A percentile compares a stretch with the other conserved stretches of the same genome.
Conservation (phyloP, 2,113 vertebrate genomes). For the Pseudorectes ferrugineus region DNA sequence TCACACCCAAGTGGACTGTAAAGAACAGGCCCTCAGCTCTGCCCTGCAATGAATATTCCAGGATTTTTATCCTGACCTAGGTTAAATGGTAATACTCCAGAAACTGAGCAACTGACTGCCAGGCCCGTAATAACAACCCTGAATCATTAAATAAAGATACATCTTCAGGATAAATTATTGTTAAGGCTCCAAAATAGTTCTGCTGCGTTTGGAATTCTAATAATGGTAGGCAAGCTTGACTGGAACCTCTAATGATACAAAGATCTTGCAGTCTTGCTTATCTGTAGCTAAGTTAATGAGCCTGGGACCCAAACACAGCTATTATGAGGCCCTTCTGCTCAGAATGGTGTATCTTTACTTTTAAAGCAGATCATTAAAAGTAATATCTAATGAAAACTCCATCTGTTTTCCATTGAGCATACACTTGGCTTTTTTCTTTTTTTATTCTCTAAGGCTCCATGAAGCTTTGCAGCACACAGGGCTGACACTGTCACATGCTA, state of each 20-base stretch:
- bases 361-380: constrained; percentile 43
- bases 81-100: not conserved
- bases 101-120: not conserved
- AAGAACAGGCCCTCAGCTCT: not conserved
- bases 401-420: constrained; percentile 34
- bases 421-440: not conserved
- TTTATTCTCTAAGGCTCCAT: not conserved
- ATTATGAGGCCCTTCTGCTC: constrained; percentile 28
- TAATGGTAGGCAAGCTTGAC: not conserved
- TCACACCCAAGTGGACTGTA: not conserved
- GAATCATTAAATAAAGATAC: constrained; percentile 26
- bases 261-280: not conserved
- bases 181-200: not conserved
- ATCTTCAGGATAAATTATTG: not conserved
- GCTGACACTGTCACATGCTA: not conserved
- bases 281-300: constrained; percentile 1
- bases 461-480: constrained; percentile 3
- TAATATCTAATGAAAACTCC: constrained; percentile 41
- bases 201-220: constrained; percentile 18
- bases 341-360: constrained; percentile 8
- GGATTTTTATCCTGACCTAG: not conserved
- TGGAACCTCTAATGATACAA: not conserved
- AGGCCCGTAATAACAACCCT: not conserved
- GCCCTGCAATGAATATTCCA: not conserved
- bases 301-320: not conserved